Conservation (phyloP, 2,113 vertebrate species). For the Cavia porcellus region DNA sequence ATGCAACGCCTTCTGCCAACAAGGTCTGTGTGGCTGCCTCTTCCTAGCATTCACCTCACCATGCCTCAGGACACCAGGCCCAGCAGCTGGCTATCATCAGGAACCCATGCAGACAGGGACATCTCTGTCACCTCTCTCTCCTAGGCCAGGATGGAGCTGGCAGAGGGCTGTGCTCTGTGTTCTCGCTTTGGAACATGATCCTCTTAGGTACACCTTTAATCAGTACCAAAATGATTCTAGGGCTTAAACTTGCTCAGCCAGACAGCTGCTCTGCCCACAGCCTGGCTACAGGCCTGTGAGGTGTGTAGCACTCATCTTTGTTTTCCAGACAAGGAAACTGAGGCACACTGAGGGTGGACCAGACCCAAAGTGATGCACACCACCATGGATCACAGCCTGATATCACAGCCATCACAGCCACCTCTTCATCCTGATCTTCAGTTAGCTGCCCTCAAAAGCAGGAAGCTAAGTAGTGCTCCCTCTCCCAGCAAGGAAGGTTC, state of each 20-base stretch:
- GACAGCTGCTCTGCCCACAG: neutral
- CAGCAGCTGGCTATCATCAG: neutral
- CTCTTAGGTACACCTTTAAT: neutral
- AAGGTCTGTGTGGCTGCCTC: neutral
- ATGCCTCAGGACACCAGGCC: neutral
- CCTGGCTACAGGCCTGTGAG: neutral
- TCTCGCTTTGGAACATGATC: neutral
- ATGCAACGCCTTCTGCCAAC: neutral
- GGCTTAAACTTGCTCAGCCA: neutral
- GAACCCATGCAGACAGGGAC: neutral
- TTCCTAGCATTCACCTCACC: neutral
- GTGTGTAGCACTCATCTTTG: neutral
- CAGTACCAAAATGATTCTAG: neutral
- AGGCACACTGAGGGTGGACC: neutral
- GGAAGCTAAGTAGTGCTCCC: neutral
- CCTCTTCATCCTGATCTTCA: too few relatives aligned
- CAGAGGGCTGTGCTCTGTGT: neutral
- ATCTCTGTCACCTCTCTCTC: neutral
- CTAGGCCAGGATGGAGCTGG: neutral
- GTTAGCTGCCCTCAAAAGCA: neutral
- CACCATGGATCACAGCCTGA: neutral
- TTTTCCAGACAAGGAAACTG: neutral
- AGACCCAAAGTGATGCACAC: neutral
- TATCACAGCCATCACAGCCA: neutral
- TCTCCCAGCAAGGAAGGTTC: neutral